These are phyloP conservation scores for Limnephilus marmoratus DNA, from an alignment of 2,888 invertebrate genomes.

Conservation along the genomic window DNA sequence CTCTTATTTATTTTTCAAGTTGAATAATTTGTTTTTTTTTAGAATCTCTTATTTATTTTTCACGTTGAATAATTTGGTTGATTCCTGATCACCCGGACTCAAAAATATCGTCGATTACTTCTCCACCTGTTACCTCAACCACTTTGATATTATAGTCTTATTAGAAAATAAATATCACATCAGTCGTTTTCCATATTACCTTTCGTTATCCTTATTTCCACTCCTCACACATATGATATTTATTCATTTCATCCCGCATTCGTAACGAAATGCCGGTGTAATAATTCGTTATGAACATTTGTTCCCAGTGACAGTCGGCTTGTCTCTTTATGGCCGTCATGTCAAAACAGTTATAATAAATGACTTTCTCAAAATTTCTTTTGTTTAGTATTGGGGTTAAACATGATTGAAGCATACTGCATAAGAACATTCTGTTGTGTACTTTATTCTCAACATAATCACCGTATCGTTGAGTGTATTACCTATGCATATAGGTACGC, in stretches of 20 bases:
- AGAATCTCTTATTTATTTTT: too few species aligned
- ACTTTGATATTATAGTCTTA: neutral
- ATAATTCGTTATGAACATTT: slow-evolving; percentile 45
- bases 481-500: too few species aligned
- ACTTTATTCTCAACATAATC: neutral
- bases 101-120: neutral
- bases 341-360: slow-evolving; percentile 37
- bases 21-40: too few species aligned
- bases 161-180: neutral
- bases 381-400: neutral
- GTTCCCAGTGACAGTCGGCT: slow-evolving; percentile 27
- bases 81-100: too few species aligned
- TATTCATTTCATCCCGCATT: neutral
- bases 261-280: slow-evolving; percentile 18
- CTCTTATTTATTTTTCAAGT: too few species aligned
- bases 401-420: neutral
- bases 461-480: too few species aligned
- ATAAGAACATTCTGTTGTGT: neutral
- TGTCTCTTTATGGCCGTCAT: slow-evolving; percentile 24
- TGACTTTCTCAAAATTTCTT: neutral
- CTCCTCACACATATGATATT: neutral
- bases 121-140: neutral
- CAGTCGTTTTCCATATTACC: neutral
- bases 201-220: neutral
- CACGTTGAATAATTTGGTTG: too few species aligned